Percentiles rank a stretch among this genome's conserved stretches.
These are phyloP conservation scores for Hylaeus anthracinus DNA, from an alignment of 1,140 invertebrate species.

Conservation along the genomic window DNA sequence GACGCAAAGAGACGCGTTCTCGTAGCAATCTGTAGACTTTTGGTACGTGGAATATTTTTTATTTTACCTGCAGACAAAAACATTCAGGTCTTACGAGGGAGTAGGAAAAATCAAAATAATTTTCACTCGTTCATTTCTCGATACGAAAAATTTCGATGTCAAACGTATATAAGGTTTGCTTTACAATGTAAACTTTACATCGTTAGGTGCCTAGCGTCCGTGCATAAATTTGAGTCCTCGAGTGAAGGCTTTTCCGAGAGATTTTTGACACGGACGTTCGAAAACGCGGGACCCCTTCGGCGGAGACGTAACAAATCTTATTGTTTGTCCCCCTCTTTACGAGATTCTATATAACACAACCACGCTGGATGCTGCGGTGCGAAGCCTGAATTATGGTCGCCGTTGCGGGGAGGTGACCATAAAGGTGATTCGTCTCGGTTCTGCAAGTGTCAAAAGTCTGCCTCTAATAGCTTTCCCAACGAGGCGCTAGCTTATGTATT, in stretches of 20 bases:
- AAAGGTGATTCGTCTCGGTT: slow-evolving; percentile 78
- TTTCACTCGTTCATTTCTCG: no score
- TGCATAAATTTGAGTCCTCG: slow-evolving; percentile 33
- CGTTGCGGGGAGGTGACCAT: slow-evolving; percentile 64
- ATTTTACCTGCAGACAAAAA: no score
- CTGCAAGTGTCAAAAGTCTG: slow-evolving; percentile 79
- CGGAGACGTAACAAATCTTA: slow-evolving; percentile 62
- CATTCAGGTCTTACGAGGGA: no score
- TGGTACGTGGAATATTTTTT: no score
- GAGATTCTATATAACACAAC: slow-evolving; percentile 46
- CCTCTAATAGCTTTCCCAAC: slow-evolving; percentile 65
- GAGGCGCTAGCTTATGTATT: slow-evolving; percentile 62
- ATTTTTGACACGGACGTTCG: neutral
- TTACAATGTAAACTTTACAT: neutral
- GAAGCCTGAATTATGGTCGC: slow-evolving; percentile 71
- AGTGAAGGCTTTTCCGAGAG: neutral
- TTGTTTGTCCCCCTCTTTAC: slow-evolving; percentile 57
- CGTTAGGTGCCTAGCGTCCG: slow-evolving; percentile 3
- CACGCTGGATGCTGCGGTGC: slow-evolving; percentile 38
- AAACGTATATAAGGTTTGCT: no score
- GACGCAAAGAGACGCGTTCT: no score
- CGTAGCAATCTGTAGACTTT: no score
- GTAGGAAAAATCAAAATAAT: no score
- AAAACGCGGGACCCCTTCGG: slow-evolving; percentile 29
- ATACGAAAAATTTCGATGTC: no score